Evolutionary conservation across 2,113 vertebrate genomes (phyloP).

Genomic region (Percopsis transmontana): DNA sequence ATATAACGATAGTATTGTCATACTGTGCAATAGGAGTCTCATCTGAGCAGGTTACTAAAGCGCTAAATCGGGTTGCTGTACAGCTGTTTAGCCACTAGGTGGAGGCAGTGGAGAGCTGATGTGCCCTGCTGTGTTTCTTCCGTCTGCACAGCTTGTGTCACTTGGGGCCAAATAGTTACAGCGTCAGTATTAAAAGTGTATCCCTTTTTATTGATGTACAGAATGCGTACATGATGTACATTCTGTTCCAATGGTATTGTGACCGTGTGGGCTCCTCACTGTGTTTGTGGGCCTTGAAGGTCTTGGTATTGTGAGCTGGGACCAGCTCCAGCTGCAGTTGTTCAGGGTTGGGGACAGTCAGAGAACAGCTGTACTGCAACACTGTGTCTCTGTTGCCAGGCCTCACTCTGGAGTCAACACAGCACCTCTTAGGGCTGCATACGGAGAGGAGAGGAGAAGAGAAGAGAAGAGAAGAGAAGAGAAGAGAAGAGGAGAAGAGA

Average conservation of each 20-base stretch:
- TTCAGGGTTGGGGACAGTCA: constrained; percentile 29
- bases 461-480: not conserved
- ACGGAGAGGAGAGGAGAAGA: not conserved
- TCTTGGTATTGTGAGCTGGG: constrained; percentile 43
- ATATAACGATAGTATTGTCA: no score
- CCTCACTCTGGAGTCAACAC: constrained; percentile 2
- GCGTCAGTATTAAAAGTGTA: not conserved
- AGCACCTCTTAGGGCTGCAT: constrained; percentile 46
- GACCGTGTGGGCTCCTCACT: constrained; percentile 48
- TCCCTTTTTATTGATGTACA: not conserved
- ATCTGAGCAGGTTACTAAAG: not conserved
- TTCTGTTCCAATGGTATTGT: not conserved
- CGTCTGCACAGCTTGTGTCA: not conserved
- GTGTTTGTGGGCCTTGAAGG: constrained; percentile 24
- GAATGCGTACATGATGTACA: not conserved
- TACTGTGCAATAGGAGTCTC: not conserved
- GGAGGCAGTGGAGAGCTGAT: constrained; percentile 30
- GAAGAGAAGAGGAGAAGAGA: not conserved
- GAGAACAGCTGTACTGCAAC: constrained; percentile 63
- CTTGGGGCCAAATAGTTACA: no score
- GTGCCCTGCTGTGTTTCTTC: not conserved
- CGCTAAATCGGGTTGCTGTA: constrained; percentile 23
- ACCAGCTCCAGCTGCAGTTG: constrained; percentile 51
- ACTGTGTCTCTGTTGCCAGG: not conserved
- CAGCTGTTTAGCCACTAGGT: constrained; percentile 45